Evolutionary conservation across 1,140 invertebrate genomes (phyloP).

Genomic region (Hypothenemus hampei): DNA sequence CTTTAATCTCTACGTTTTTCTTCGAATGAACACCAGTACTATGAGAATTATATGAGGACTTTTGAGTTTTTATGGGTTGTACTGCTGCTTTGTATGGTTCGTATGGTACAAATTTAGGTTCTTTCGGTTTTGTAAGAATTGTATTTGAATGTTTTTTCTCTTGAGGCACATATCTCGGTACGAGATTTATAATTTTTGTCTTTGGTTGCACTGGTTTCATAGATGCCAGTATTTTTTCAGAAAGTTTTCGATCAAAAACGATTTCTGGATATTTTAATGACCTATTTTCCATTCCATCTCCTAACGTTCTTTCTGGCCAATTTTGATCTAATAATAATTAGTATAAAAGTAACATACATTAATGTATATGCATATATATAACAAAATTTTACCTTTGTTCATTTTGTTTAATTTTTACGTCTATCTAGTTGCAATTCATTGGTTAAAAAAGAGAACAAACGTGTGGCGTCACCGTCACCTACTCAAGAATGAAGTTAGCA

Average conservation of each 20-base stretch:
- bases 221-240: constrained; percentile 32
- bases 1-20: constrained; percentile 67
- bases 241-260: constrained; percentile 16
- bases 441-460: no score
- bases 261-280: constrained; percentile 26
- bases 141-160: constrained; percentile 37
- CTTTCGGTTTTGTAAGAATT: constrained; percentile 54
- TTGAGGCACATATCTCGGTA: constrained; percentile 41
- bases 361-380: no score
- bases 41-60: not conserved
- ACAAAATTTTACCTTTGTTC: no score
- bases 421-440: no score
- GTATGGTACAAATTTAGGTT: constrained; percentile 81
- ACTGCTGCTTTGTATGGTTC: constrained; percentile 85
- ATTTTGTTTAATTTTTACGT: no score
- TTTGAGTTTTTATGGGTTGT: constrained; percentile 59
- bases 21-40: constrained; percentile 37
- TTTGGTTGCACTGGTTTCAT: constrained; percentile 38
- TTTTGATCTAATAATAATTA: not conserved
- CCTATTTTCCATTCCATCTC: constrained; percentile 43
- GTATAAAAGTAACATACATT: no score
- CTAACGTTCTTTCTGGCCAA: constrained; percentile 31
- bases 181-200: constrained; percentile 33
- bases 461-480: no score
- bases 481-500: no score